Evolutionary conservation across 2,797 vertebrate genomes (phyloP), one percentile per base, ranked within the genome.

Genomic region (Erpetoichthys calabaricus): DNA sequence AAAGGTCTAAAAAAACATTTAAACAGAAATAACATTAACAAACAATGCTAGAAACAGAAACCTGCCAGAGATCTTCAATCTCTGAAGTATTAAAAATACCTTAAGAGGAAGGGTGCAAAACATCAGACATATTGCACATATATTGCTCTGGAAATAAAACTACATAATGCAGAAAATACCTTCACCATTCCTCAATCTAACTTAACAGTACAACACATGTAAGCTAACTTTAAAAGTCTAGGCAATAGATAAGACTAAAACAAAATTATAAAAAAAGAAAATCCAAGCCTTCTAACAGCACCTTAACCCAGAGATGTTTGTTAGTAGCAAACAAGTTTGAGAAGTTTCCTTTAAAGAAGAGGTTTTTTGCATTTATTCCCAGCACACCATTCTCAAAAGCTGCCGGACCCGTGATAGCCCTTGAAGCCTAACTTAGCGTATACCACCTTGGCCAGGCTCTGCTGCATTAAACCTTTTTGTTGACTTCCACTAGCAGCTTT

Each of bases 1-100:
- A 66, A 94, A 75, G 1, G 60, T 61, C 59, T 84, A 75, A 60
- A 79, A 80, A 1, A n/a, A 70, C 2, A 41, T 25, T 25, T 25
- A 25, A 25, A 47, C 25, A 83, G 79, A 57, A 67, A 25, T 25
- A 25, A 25, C 25, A 25, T 25, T 25, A 25, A 25, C 25, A 25
- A 25, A 1, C 25, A 25, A 25, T 25, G 25, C 25, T 25, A 25
- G 25, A 25, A 25, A 25, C 25, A 25, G 25, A 25, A 25, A 25
- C 25, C 25, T 25, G 25, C 25, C 25, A 25, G 25, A 25, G 25
- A 25, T 25, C 25, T 25, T 25, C 25, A 25, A 25, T 25, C 25
- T 25, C 25, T 25, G 1, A 25, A 25, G 25, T 25, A 1, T 7
- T 49, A 49, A 4, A n/a, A 7, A 7, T 49, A 49, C 7, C n/a